These are phyloP conservation scores for Orchesella flavescens DNA, from an alignment of 2,888 invertebrate genomes.

Conservation along the genomic window DNA sequence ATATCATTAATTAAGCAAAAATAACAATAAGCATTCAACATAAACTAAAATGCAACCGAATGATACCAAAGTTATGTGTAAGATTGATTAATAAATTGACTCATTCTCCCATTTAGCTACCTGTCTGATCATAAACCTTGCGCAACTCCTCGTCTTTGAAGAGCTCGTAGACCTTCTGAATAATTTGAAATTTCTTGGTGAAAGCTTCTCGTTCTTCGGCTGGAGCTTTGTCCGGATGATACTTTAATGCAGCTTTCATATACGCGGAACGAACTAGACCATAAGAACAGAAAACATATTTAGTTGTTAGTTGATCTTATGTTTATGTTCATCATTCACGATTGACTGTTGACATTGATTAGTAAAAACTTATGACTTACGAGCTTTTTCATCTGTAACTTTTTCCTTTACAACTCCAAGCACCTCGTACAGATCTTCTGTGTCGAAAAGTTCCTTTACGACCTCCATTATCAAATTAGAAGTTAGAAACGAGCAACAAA, in stretches of 20 bases:
- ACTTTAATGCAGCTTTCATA: slow-evolving; percentile 66
- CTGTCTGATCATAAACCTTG: slow-evolving; percentile 69
- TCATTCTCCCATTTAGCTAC: slow-evolving; percentile 38
- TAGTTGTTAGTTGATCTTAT: background rate
- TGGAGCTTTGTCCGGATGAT: slow-evolving; percentile 70
- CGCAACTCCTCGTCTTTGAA: slow-evolving; percentile 68
- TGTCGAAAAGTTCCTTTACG: slow-evolving; percentile 67
- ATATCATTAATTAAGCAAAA: background rate
- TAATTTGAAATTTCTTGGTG: slow-evolving; percentile 70
- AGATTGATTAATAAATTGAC: background rate
- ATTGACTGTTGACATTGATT: too few species aligned
- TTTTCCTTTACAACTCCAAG: slow-evolving; percentile 52
- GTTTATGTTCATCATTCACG: too few species aligned
- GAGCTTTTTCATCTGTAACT: slow-evolving; percentile 62
- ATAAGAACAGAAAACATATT: slow-evolving; percentile 3
- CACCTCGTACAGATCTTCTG: slow-evolving; percentile 65
- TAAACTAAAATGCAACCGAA: too few species aligned
- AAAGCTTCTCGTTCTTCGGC: slow-evolving; percentile 61
- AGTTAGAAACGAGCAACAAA: too few species aligned
- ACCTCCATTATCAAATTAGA: slow-evolving; percentile 68
- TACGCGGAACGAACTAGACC: slow-evolving; percentile 68
- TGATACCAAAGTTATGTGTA: too few species aligned
- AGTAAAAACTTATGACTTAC: slow-evolving; percentile 54
- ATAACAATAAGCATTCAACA: background rate
- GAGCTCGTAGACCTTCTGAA: slow-evolving; percentile 67